A percentile compares a stretch with the other conserved stretches of the same genome.
Evolutionary conservation across 2,113 vertebrate genomes (phyloP).

Genomic region (Sitta europaea): DNA sequence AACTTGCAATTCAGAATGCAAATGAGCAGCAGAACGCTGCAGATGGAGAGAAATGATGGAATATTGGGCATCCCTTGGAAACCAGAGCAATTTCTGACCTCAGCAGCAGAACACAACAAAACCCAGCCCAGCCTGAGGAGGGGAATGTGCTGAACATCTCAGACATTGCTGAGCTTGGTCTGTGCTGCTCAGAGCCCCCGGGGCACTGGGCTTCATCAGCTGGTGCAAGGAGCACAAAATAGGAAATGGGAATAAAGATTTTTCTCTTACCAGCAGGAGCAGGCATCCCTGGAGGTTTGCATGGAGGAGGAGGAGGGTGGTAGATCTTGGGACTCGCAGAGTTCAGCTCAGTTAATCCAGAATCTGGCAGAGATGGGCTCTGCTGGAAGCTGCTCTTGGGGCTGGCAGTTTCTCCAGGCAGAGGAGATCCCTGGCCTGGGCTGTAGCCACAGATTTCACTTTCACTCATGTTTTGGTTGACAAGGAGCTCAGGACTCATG

Average conservation of each 20-base stretch:
- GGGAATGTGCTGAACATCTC: neutral
- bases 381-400: constrained; percentile 2
- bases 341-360: constrained; percentile 23
- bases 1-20: neutral
- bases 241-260: neutral
- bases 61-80: neutral
- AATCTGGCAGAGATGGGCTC: constrained; percentile 42
- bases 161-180: accelerated
- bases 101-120: neutral
- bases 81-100: neutral
- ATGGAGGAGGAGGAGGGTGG: neutral
- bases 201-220: accelerated
- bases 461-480: neutral
- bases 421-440: constrained; percentile 26
- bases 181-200: neutral
- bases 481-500: neutral
- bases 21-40: neutral
- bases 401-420: constrained; percentile 27
- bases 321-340: neutral
- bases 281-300: neutral
- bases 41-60: neutral
- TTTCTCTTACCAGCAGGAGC: constrained; percentile 35
- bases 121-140: accelerated
- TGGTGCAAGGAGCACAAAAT: accelerated
- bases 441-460: neutral